Conservation (phyloP, 2,113 vertebrate genomes). For the Sinocyclocheilus grahami region DNA sequence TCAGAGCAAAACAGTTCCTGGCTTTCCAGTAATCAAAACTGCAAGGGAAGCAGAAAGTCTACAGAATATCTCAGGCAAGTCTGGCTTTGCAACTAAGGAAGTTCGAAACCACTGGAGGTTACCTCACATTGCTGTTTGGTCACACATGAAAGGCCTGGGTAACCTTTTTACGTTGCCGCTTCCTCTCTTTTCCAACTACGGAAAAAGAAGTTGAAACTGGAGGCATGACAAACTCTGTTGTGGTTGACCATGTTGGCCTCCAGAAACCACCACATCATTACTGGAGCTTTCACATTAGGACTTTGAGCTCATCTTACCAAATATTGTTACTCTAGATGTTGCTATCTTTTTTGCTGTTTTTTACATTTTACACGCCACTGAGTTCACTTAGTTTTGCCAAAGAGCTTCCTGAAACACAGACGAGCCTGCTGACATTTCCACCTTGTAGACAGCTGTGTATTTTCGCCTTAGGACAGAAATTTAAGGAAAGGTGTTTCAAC, state of each 20-base stretch:
- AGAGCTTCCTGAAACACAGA: background rate
- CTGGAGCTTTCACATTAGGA: background rate
- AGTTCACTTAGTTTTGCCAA: background rate
- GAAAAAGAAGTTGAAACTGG: slow-evolving; percentile 48
- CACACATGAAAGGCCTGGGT: background rate
- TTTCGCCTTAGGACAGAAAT: slow-evolving; percentile 44
- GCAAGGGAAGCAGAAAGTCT: slow-evolving; percentile 43
- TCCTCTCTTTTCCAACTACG: slow-evolving; percentile 35
- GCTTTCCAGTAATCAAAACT: background rate
- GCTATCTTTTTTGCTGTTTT: background rate
- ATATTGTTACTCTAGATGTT: background rate
- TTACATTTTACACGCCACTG: background rate
- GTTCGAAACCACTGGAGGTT: slow-evolving; percentile 18
- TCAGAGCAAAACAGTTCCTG: background rate
- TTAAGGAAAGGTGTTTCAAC: slow-evolving; percentile 45
- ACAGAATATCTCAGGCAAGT: slow-evolving; percentile 10
- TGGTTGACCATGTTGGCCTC: slow-evolving; percentile 21
- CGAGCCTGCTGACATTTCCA: slow-evolving; percentile 21
- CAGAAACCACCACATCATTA: slow-evolving; percentile 18
- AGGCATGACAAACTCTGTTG: slow-evolving; percentile 29
- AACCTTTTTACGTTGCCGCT: background rate
- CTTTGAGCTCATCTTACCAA: background rate
- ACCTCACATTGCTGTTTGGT: slow-evolving; percentile 12
- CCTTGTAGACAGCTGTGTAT: slow-evolving; percentile 42
- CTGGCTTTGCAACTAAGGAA: slow-evolving; percentile 43